phyloP scores from a whole-genome alignment of 2,888 invertebrate genomes.

The Carabus problematicus region DNA sequence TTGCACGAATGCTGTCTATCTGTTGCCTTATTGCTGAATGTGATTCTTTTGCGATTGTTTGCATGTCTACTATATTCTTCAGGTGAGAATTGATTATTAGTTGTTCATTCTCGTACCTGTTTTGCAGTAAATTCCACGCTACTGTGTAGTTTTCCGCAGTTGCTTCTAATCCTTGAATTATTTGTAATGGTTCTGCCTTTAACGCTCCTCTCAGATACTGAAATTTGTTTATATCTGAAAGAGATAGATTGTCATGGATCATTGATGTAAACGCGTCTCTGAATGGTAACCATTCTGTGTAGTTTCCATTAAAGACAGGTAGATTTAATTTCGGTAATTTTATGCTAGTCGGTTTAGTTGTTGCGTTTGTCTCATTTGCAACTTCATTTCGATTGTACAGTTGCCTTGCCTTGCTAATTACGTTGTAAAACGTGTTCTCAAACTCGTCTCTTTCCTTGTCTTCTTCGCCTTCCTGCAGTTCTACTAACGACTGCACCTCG shows the following conservation, averaged over 20 bases:
- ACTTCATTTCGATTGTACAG: background rate
- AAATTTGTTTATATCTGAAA: conserved; percentile 43
- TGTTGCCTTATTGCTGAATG: conserved; percentile 14
- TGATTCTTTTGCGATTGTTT: conserved; percentile 23
- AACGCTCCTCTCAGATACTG: conserved; percentile 42
- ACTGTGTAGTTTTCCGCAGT: conserved; percentile 42
- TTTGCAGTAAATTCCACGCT: conserved; percentile 43
- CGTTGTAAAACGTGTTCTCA: conserved; percentile 4
- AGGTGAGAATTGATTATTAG: conserved; percentile 36
- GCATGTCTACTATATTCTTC: conserved; percentile 30
- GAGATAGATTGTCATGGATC: conserved; percentile 34
- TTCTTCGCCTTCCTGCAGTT: background rate
- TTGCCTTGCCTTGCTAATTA: conserved; percentile 3
- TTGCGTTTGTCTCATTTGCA: background rate
- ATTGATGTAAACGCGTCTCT: conserved; percentile 42
- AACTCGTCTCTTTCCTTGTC: background rate
- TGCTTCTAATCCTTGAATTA: conserved; percentile 44
- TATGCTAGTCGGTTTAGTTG: background rate
- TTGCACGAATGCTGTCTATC: conserved; percentile 17
- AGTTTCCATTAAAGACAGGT: conserved; percentile 41
- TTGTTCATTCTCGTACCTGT: conserved; percentile 38
- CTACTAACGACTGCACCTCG: background rate
- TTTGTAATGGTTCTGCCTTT: conserved; percentile 38
- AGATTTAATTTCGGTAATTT: conserved; percentile 37
- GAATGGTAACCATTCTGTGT: no score